Percentiles rank a stretch among this genome's conserved stretches.
Conservation (phyloP, 2,797 vertebrate genomes). For the Hipposideros larvatus region DNA sequence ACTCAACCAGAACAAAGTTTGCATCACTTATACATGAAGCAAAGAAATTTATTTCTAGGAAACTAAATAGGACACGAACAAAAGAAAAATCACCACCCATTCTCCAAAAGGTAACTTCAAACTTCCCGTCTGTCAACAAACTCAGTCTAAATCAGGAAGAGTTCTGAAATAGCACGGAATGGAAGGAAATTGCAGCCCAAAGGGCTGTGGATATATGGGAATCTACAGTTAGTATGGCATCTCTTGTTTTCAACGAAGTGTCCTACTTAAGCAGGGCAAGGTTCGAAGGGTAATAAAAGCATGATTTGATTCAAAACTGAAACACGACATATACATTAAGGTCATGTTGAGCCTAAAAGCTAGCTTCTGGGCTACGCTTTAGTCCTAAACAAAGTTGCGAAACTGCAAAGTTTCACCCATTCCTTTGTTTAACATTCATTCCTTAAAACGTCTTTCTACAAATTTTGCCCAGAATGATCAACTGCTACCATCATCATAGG, state of each 20-base stretch:
- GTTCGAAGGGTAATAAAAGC: not conserved
- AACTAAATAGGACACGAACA: slow-evolving; percentile 27
- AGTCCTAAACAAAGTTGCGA: not conserved
- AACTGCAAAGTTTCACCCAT: not conserved
- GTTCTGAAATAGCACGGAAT: not conserved
- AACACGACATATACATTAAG: not conserved
- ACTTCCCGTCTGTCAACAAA: not conserved
- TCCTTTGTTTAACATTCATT: slow-evolving; percentile 35
- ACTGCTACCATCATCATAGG: not conserved
- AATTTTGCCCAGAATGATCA: slow-evolving; percentile 24
- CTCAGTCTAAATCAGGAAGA: not conserved
- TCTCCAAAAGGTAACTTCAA: slow-evolving; percentile 2
- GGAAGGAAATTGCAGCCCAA: not conserved
- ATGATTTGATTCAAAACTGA: not conserved
- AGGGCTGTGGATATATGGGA: not conserved
- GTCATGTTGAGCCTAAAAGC: not conserved
- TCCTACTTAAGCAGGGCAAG: not conserved
- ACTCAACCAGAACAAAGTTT: not conserved
- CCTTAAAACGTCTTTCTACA: not conserved
- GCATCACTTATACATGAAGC: not conserved
- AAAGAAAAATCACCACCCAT: slow-evolving; percentile 38
- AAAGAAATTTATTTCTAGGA: slow-evolving; percentile 41
- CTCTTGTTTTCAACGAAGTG: not conserved
- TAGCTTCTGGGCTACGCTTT: not conserved
- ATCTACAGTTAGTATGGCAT: not conserved